Conservation (phyloP, 2,797 vertebrate genomes). For the Sebastes oblongus region DNA sequence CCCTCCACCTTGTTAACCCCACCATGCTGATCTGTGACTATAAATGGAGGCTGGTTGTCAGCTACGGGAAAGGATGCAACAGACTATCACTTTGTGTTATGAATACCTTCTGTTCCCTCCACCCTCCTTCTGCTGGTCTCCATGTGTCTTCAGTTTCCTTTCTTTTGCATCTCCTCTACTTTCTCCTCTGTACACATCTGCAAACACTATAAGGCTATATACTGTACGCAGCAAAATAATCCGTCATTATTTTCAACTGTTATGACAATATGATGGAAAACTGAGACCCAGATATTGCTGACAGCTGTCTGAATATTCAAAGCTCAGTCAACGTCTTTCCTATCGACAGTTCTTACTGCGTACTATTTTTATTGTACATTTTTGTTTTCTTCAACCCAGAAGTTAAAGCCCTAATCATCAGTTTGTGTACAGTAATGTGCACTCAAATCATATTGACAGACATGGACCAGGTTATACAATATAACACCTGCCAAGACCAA, state of each 20-base stretch:
- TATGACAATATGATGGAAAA: neutral
- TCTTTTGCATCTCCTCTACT: neutral
- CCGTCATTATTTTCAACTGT: neutral
- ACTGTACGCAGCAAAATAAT: neutral
- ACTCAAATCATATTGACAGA: neutral
- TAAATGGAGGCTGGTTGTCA: conserved; percentile 48
- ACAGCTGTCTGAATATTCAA: neutral
- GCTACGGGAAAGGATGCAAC: conserved; percentile 11
- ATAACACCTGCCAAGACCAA: neutral
- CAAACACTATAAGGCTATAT: neutral
- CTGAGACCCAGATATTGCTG: neutral
- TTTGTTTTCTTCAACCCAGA: neutral
- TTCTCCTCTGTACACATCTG: neutral
- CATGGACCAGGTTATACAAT: neutral
- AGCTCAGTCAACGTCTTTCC: neutral
- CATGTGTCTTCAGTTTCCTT: conserved; percentile 8
- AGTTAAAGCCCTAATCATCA: neutral
- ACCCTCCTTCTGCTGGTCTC: conserved; percentile 2
- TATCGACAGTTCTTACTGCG: neutral
- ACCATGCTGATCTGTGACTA: conserved; percentile 21
- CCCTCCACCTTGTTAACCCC: neutral
- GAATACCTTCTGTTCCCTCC: conserved; percentile 28
- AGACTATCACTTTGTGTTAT: conserved; percentile 34
- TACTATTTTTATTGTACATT: neutral
- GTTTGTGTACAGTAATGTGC: neutral